Evolutionary conservation across 92 coral and sea anemone species (phyloP), one percentile per base, ranked within the genome.

Genomic region (Scolanthus callimorphus): DNA sequence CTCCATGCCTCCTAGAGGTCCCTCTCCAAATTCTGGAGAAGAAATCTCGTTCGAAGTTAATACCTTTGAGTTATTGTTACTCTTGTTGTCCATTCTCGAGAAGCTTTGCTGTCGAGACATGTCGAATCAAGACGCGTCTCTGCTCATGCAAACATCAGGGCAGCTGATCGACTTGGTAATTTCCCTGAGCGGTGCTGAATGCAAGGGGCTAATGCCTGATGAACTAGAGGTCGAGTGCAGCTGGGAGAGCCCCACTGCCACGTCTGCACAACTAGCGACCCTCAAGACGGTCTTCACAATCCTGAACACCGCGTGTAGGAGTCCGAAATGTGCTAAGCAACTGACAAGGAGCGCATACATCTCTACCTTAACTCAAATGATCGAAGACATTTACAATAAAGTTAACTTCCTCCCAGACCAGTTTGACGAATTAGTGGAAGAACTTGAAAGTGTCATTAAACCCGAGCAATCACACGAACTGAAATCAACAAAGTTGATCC

Each of bases 311-410:
- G 58, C 76, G 13, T 77, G 73, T 50, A 67, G 65, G 3, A 82
- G 78, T 39, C 67, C 90, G 9, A 80, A 85, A 39, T 80, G 83
- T 17, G 77, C 84, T 13, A 87, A 87, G 52, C 82, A 76, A 45
- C 70, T 87, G 1, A 64, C 79, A 20, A 87, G 51, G 25, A 77
- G 79, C 20, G 51, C 69, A 12, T 78, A 67, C 31, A 71, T 87
- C 25, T 65, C 23, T 10, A 87, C 71, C 21, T 67, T 82, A 29
- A 55, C 69, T 30, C 66, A 74, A 21, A 50, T 87, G 20, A 58
- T 82, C 6, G 70, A 60, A 29, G 57, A 58, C 41, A 48, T 43
- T 17, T 17, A 57, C 24, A 44, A 37, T 11, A 49, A 27, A 1
- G 49, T 62, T 21, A 17, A 17, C n/a, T 70, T 78, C 17, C 28